Base-by-base conservation (phyloP, 92 coral and sea anemone genomes). In the Plumapathes pennacea region DNA sequence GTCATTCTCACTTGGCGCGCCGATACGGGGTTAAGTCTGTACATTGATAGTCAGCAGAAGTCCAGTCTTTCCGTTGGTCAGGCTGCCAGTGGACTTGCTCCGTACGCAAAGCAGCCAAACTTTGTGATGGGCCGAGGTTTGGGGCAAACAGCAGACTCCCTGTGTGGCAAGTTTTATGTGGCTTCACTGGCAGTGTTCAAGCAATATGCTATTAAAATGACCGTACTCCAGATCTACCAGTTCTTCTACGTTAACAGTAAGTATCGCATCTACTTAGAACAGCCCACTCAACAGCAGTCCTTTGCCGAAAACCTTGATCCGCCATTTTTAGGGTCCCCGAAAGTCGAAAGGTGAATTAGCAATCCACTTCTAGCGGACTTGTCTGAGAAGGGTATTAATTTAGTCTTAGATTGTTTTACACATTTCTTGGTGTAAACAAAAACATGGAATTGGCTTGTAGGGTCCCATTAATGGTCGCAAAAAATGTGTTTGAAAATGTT, bases 121-220 rank as follows among this genome's bases (percentile, higher is more conserved):
- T 62, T 94, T 54, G 84, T 77, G 17, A 76, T 94, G 11, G 99
- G 99, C 11, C 82, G 84, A 23, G 81, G 84, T 24, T 72, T 94
- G 26, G 85, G 76, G 2, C 50, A 67, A 29, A 64, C 71, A 1
- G 77, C 79, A 2, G 60, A 50, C 18, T 60, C 73, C 17, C 60
- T 72, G 50, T 94, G 88, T 46, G 96, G 97, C 24, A 69, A 54
- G 43, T 72, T 89, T 46, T 94, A 80, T 50, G 39, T 94, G 61
- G 80, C 90, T 10, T 94, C 97, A 1, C 50, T 89, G 47, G 99
- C 92, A 41, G 88, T 94, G 22, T 94, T 94, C 71, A 89, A 94
- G 46, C 96, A 88, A 32, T 72, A 50, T 60, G 50, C 88, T 2
- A 50, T 53, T 18, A 62, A 52, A 14, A 28, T 51, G 25, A 66